A percentile compares a stretch with the other conserved stretches of the same genome.
These are phyloP conservation scores for Hartigia nigra DNA, from an alignment of 2,888 invertebrate species.

Conservation along the genomic window DNA sequence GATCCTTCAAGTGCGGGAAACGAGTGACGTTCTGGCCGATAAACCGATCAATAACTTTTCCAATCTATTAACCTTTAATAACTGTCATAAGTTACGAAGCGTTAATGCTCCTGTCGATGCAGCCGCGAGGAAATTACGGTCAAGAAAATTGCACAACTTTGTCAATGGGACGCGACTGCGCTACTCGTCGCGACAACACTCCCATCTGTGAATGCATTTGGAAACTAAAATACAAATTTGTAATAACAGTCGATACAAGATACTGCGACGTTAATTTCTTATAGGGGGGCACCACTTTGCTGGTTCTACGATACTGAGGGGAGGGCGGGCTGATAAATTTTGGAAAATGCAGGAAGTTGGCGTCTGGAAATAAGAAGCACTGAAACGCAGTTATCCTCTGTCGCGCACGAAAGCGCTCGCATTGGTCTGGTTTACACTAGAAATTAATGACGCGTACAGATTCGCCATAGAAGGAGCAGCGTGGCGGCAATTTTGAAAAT, in stretches of 20 bases:
- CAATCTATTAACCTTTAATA: conserved; percentile 22
- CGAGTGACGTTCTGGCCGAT: conserved; percentile 14
- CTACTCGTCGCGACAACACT: background rate
- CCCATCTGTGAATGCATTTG: background rate
- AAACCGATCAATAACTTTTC: conserved; percentile 18
- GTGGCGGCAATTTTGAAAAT: background rate
- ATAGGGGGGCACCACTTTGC: too few species aligned
- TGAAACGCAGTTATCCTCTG: background rate
- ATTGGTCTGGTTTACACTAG: background rate
- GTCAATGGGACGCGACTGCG: background rate
- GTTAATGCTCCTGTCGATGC: conserved; percentile 17
- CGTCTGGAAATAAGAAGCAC: background rate
- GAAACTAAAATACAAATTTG: background rate
- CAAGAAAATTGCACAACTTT: conserved; percentile 3
- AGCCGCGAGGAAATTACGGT: conserved; percentile 9
- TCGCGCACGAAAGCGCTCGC: background rate
- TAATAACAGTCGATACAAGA: background rate
- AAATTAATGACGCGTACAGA: background rate
- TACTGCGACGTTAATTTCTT: background rate
- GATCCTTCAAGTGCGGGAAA: conserved; percentile 12
- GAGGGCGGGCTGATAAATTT: background rate
- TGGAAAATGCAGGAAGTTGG: background rate
- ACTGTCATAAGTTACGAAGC: conserved; percentile 16
- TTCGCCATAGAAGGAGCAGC: background rate
- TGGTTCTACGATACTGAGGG: too few species aligned